A percentile compares a stretch with the other conserved stretches of the same genome.
These are phyloP conservation scores for Temnothorax unifasciatus DNA, from an alignment of 2,888 invertebrate species.

Conservation along the genomic window DNA sequence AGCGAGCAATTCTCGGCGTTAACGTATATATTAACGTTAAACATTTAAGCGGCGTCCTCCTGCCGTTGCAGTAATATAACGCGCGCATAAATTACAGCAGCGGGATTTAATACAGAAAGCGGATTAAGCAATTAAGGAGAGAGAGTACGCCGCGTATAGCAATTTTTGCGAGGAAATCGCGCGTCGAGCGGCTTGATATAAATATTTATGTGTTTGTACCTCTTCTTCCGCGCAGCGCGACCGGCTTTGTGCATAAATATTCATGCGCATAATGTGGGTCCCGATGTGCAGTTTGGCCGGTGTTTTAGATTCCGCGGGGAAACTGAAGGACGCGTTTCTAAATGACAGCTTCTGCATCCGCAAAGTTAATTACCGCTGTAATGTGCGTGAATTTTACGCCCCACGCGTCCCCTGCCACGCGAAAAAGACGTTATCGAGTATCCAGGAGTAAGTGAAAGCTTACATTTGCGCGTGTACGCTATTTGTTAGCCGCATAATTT, in stretches of 20 bases:
- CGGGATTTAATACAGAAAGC: slow-evolving; percentile 49
- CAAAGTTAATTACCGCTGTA: slow-evolving; percentile 43
- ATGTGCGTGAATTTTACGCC: slow-evolving; percentile 14
- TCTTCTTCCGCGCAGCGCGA: slow-evolving; percentile 50
- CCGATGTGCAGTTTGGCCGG: slow-evolving; percentile 52
- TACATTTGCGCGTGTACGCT: not conserved
- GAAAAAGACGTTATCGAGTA: not conserved
- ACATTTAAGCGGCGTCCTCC: slow-evolving; percentile 42
- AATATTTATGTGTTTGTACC: slow-evolving; percentile 54
- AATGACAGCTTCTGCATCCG: slow-evolving; percentile 28
- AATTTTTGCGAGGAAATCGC: slow-evolving; percentile 64
- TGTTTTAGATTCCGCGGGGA: slow-evolving; percentile 19
- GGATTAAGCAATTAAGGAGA: slow-evolving; percentile 57
- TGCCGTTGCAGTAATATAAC: slow-evolving; percentile 37
- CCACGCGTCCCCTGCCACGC: not conserved
- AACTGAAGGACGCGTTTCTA: slow-evolving; percentile 23
- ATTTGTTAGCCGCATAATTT: not conserved
- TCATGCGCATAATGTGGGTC: slow-evolving; percentile 51
- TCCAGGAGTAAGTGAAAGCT: not conserved
- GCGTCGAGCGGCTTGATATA: slow-evolving; percentile 55
- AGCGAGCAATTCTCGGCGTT: slow-evolving; percentile 24
- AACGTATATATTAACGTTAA: slow-evolving; percentile 53
- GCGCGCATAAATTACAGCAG: slow-evolving; percentile 49
- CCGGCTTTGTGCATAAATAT: slow-evolving; percentile 54
- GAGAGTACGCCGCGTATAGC: slow-evolving; percentile 63